Conservation (phyloP, 2,888 invertebrate genomes). For the Drosophila kanekoi region DNA sequence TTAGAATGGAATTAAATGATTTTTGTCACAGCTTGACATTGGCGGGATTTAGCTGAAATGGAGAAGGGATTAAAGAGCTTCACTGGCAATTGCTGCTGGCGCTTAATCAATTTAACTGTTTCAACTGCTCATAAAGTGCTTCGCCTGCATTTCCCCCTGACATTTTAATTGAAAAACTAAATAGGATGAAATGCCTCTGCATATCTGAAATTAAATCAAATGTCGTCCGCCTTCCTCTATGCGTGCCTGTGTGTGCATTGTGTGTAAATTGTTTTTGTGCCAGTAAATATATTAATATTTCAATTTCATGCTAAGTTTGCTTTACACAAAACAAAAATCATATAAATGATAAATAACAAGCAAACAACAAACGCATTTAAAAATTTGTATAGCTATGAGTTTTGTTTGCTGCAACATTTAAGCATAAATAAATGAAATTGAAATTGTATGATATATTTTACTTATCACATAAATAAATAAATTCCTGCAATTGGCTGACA, state of each 20-base stretch:
- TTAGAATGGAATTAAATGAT: slow-evolving; percentile 59
- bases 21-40: slow-evolving; percentile 59
- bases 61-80: slow-evolving; percentile 49
- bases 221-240: not conserved
- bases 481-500: not conserved
- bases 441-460: slow-evolving; percentile 10
- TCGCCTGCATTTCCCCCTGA: slow-evolving; percentile 5
- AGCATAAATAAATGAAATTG: slow-evolving; percentile 21
- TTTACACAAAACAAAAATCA: slow-evolving; percentile 10
- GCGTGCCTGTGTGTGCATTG: not conserved
- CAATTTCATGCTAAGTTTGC: slow-evolving; percentile 28
- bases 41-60: slow-evolving; percentile 24
- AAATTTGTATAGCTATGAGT: slow-evolving; percentile 3
- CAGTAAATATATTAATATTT: slow-evolving; percentile 30
- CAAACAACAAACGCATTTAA: slow-evolving; percentile 17
- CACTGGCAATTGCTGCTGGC: slow-evolving; percentile 35
- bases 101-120: slow-evolving; percentile 37
- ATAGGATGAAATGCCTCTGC: slow-evolving; percentile 13
- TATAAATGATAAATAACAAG: slow-evolving; percentile 16
- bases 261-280: not conserved
- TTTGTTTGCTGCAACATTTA: slow-evolving; percentile 4
- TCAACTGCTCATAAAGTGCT: slow-evolving; percentile 12
- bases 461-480: slow-evolving; percentile 27
- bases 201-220: slow-evolving; percentile 72
- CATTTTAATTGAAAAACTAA: slow-evolving; percentile 58